A percentile compares a stretch with the other conserved stretches of the same genome.
Conservation (phyloP, 2,797 vertebrate species). For the Acanthiza pusilla region DNA sequence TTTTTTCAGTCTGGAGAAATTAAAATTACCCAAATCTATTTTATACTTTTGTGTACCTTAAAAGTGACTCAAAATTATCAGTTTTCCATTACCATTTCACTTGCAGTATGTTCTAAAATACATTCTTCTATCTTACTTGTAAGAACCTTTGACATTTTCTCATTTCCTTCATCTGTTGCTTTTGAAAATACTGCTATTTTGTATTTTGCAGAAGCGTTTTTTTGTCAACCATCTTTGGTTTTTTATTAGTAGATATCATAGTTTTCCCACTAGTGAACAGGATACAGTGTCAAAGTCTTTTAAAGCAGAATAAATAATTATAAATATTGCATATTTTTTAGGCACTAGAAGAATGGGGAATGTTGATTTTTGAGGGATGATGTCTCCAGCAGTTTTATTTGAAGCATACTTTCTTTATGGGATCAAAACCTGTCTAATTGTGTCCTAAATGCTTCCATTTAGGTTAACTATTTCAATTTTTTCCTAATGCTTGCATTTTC, state of each 20-base stretch:
- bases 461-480: not conserved
- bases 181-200: not conserved
- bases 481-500: not conserved
- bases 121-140: not conserved
- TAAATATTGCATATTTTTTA: not conserved
- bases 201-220: not conserved
- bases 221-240: not conserved
- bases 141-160: not conserved
- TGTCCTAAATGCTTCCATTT: not conserved
- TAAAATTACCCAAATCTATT: not conserved
- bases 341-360: not conserved
- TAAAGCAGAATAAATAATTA: not conserved
- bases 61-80: not conserved
- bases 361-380: not conserved
- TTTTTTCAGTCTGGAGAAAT: not conserved
- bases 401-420: not conserved
- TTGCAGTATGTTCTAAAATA: not conserved
- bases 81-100: not conserved
- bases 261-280: not conserved
- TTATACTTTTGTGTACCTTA: not conserved
- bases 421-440: not conserved
- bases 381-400: not conserved
- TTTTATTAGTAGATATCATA: not conserved
- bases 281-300: not conserved
- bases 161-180: not conserved